Conservation (phyloP, 2,888 invertebrate species). For the Sphinx pinastri region DNA sequence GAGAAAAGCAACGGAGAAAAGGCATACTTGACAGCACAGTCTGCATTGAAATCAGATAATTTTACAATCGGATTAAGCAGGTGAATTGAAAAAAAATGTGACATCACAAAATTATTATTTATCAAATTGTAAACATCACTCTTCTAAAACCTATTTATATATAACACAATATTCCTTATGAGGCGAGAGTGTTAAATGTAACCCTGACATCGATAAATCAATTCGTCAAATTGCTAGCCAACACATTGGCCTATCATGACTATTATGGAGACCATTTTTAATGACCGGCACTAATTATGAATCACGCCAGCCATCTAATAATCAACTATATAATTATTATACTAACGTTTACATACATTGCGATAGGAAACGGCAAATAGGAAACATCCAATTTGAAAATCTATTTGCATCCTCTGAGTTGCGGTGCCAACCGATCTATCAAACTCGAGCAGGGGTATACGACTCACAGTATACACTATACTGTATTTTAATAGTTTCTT, state of each 20-base stretch:
- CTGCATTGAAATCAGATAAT: too few species aligned
- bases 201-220: background rate
- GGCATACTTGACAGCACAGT: too few species aligned
- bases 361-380: constrained; percentile 52
- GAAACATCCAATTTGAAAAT: constrained; percentile 68
- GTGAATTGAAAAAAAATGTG: too few species aligned
- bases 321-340: background rate
- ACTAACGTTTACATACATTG: constrained; percentile 17
- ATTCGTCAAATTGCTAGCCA: background rate
- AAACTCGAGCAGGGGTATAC: constrained; percentile 29
- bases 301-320: constrained; percentile 1
- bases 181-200: background rate
- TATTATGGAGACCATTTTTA: background rate
- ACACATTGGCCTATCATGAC: background rate
- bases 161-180: too few species aligned
- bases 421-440: constrained; percentile 41
- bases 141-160: too few species aligned
- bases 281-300: background rate
- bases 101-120: too few species aligned
- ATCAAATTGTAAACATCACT: too few species aligned
- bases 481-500: constrained; percentile 17
- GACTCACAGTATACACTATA: background rate
- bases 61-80: too few species aligned
- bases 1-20: too few species aligned
- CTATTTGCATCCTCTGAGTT: constrained; percentile 68